Percentiles rank a stretch among this genome's conserved stretches.
Evolutionary conservation across 1,140 invertebrate species (phyloP).

Genomic region (Lepidurus packardi): DNA sequence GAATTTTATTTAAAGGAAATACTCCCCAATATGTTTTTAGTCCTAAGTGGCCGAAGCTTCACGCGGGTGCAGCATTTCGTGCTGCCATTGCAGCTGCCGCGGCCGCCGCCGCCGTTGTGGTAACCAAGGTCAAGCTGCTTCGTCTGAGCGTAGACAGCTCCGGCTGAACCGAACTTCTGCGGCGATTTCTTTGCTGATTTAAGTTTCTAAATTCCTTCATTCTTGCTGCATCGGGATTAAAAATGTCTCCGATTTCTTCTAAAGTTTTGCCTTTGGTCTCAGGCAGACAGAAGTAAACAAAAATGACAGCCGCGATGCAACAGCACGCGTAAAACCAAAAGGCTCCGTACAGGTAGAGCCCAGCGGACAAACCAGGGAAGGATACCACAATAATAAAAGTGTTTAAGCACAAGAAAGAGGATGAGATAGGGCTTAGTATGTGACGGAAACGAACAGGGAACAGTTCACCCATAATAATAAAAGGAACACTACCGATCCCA

Average conservation of each 20-base stretch:
- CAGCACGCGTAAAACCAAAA: conserved; percentile 40
- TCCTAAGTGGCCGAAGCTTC: too few species aligned
- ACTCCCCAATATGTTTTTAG: too few species aligned
- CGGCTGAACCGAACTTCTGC: background rate
- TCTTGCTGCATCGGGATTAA: conserved; percentile 21
- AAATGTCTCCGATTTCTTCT: conserved; percentile 46
- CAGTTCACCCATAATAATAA: conserved; percentile 61
- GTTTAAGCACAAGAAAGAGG: conserved; percentile 26
- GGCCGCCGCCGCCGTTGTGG: background rate
- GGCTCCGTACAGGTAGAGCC: conserved; percentile 56
- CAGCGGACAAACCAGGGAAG: conserved; percentile 42
- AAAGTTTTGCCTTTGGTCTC: conserved; percentile 51
- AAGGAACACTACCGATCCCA: conserved; percentile 51
- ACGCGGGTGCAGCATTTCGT: background rate
- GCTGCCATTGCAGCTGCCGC: background rate
- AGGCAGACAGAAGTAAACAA: conserved; percentile 46
- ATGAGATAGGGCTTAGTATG: conserved; percentile 29
- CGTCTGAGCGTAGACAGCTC: background rate
- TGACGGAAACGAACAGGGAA: conserved; percentile 45
- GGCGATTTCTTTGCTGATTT: background rate
- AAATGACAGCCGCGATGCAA: conserved; percentile 42
- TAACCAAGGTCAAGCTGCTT: background rate
- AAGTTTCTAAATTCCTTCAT: background rate
- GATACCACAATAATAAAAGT: conserved; percentile 49
- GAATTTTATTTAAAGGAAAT: too few species aligned